Evolutionary conservation across 2,888 invertebrate genomes (phyloP), one percentile per base, ranked within the genome.

Genomic region (Melieria picta): DNA sequence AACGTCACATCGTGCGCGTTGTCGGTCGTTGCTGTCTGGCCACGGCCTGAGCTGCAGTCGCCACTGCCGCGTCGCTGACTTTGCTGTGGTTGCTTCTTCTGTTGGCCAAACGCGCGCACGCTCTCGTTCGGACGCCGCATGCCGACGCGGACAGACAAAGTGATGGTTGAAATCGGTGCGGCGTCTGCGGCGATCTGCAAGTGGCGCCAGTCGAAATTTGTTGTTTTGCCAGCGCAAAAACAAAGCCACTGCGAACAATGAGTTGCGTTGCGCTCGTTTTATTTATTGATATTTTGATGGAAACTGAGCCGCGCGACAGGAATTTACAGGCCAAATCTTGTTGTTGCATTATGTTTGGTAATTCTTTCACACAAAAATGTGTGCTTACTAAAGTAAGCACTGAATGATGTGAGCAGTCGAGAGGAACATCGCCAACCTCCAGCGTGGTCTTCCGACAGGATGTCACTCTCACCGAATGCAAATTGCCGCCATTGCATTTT

Each of bases 171-270:
- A 75, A 74, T 71, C 72, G 72, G 69, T 71, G 72, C 75, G 57
- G 72, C 76, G 71, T 72, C 73, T 30, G 65, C 66, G 67, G 69
- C 65, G 30, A 83, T 83, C 83, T 83, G 82, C 84, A 82, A 84
- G 83, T 83, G 83, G 83, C 83, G 83, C 83, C 83, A 83, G 83
- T 81, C 81, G 77, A 83, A 83, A 81, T 82, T 82, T 75, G 70
- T 52, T 52, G 7, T 11, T 52, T 52, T 52, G 13, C 30, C 4
- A 13, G 11, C 6, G 58, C 61, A 71, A 56, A 67, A 63, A 9
- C 45, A 47, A 63, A 64, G 45, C 72, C 72, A 2, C 30, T 3
- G 30, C 30, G 30, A 77, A 76, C 77, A 77, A 76, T 76, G 77
- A 76, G 74, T 73, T 75, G 76, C 75, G 70, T 73, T 75, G 66